Evolutionary conservation across 2,797 vertebrate genomes (phyloP).

Genomic region (Sebastes itinus): DNA sequence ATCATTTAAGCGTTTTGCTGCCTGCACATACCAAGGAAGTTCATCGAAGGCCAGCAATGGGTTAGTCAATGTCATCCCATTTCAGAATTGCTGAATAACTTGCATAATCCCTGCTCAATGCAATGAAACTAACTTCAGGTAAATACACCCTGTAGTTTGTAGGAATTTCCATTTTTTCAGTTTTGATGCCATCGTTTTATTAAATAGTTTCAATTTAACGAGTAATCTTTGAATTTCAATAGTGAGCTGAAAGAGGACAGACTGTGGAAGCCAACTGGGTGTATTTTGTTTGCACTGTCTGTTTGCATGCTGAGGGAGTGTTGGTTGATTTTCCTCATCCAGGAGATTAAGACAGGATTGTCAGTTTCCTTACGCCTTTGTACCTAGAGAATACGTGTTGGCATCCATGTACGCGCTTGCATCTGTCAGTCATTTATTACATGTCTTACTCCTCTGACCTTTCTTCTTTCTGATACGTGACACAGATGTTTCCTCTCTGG

Average conservation of each 20-base stretch:
- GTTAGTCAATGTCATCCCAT: not conserved
- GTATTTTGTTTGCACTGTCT: constrained; percentile 48
- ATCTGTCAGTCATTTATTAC: constrained; percentile 74
- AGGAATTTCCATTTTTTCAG: not conserved
- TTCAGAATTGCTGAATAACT: not conserved
- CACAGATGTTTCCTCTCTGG: constrained; percentile 56
- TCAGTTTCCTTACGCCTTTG: constrained; percentile 56
- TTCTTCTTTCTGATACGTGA: constrained; percentile 55
- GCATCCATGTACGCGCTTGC: constrained; percentile 53
- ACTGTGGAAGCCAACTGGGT: constrained; percentile 30
- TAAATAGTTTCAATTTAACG: not conserved
- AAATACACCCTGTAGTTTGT: not conserved
- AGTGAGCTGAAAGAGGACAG: constrained; percentile 7
- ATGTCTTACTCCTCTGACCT: constrained; percentile 64
- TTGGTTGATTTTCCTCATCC: constrained; percentile 56
- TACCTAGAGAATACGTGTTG: constrained; percentile 56
- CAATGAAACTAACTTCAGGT: not conserved
- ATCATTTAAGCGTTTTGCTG: not conserved
- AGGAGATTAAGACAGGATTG: constrained; percentile 67
- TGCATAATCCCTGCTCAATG: not conserved
- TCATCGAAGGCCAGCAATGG: not conserved
- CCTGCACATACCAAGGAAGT: not conserved
- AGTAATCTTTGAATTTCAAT: constrained; percentile 9
- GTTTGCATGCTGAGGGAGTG: constrained; percentile 29
- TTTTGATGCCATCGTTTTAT: not conserved